phyloP scores from a whole-genome alignment of 2,113 vertebrate genomes.

The Bos javanicus region DNA sequence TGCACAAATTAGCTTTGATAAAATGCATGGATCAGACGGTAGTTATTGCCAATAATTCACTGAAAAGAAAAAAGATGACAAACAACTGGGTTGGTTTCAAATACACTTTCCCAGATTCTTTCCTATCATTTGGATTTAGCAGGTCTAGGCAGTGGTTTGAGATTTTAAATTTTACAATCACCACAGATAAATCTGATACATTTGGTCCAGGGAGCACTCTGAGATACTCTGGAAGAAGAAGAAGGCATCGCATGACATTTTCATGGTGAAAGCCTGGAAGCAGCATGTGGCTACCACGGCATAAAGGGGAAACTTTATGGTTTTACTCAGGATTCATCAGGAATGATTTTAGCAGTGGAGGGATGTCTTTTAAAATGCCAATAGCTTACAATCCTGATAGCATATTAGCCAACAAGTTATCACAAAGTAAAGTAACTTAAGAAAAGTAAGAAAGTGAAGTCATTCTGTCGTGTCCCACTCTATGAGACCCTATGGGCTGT shows the following conservation, averaged over 20 bases:
- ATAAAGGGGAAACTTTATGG: not conserved
- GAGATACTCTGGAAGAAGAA: not conserved
- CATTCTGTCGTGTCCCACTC: rapidly evolving
- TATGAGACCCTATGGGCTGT: not conserved
- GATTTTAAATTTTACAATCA: not conserved
- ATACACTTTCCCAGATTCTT: not conserved
- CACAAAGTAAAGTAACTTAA: not conserved
- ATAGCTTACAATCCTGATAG: not conserved
- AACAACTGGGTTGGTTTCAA: not conserved
- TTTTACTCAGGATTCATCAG: not conserved
- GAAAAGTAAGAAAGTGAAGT: not conserved
- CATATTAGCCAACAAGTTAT: not conserved
- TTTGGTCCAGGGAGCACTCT: not conserved
- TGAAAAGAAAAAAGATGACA: not conserved
- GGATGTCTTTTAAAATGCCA: not conserved
- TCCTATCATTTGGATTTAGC: not conserved
- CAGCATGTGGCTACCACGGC: rapidly evolving
- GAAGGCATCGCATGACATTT: rapidly evolving
- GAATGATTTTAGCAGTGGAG: not conserved
- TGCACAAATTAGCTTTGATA: not conserved
- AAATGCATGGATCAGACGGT: not conserved
- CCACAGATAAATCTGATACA: not conserved
- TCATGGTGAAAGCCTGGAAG: no score
- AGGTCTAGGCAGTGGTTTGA: not conserved
- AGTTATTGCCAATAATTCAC: not conserved